Evolutionary conservation across 2,888 invertebrate species (phyloP), one percentile per base, ranked within the genome.

Genomic region (Dolichopus griseipennis): DNA sequence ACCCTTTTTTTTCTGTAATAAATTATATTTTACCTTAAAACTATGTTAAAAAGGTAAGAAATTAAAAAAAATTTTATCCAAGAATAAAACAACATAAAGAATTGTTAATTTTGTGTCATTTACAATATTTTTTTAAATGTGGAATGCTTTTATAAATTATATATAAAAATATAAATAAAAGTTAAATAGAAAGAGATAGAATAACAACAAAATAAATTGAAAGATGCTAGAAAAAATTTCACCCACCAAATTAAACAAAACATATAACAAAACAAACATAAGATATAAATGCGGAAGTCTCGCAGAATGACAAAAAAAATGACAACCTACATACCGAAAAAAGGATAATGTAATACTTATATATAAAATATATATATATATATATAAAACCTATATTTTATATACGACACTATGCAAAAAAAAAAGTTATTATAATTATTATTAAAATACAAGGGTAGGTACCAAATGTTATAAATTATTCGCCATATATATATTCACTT

Each of bases 61-160:
- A 52, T 18, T 4, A 52, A 52, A 18, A 41, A 41, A 52, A 41
- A 12, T 6, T 6, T 6, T 41, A 15, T 12, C 15, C 1, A 6
- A 52, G 2, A 52, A 52, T 52, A 52, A 52, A 52, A 52, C 15
- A 52, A 52, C 12, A 37, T 37, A 37, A 12, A 10, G 37, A 52
- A 52, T 15, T 18, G 18, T 52, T 18, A 52, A 52, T 52, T 52
- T 52, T 52, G 18, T 52, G 52, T 52, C 52, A 52, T 52, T 52
- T 52, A 52, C 52, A 52, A 52, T 52, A 52, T 52, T 15, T 27
- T n/a, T 37, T 18, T 52, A 52, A 52, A 52, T 15, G 52, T 52
- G 52, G 52, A 52, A 52, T 52, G 52, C 27, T 52, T 52, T 52
- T 52, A 52, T 52, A 52, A 52, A 52, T 52, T 52, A 52, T 52